Evolutionary conservation across 2,113 vertebrate genomes (phyloP), one percentile per base, ranked within the genome.

Genomic region (Nothocercus julius): DNA sequence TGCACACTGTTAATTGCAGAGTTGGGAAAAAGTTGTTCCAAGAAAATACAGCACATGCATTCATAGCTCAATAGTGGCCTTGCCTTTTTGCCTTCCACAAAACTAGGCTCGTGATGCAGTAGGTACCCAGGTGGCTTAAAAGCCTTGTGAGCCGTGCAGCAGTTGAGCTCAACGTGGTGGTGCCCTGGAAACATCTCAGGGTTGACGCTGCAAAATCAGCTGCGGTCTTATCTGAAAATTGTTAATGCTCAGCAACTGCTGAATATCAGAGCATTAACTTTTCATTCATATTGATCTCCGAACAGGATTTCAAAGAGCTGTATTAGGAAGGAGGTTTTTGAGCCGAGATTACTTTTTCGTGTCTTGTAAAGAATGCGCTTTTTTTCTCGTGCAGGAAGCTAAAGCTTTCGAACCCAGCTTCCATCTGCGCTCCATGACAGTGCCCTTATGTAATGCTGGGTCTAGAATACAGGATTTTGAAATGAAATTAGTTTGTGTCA

Each of bases 401-500:
- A 68, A 82, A 90, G 82, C 93, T 92, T 94, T 96, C 82, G 75
- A 97, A 92, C 44, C 34, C 85, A 61, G 73, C 90, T 95, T 90
- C 82, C 89, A 75, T 94, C 87, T 95, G 79, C 0, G 0, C 64
- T 92, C 85, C 30, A 4, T 80, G 91, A 58, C 63, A 53, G 87
- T 80, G 74, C 90, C 51, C 88, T 82, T 92, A 64, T 91, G 79
- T 76, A 82, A 92, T 95, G 88, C 63, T 61, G 7, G 64, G 63
- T 85, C 47, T 92, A 27, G 95, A 86, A 91, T 62, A 59, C 85
- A 86, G 59, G 89, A 63, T 89, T 96, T 95, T 82, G 62, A 88
- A 95, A 90, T 94, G 54, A 92, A 94, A 96, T 93, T 70, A 93
- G 62, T 94, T 87, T 93, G 66, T 85, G 75, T 85, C 88, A 51